Evolutionary conservation across 2,888 invertebrate species (phyloP), one percentile per base, ranked within the genome.

Genomic region (Hyposoter dolosus): DNA sequence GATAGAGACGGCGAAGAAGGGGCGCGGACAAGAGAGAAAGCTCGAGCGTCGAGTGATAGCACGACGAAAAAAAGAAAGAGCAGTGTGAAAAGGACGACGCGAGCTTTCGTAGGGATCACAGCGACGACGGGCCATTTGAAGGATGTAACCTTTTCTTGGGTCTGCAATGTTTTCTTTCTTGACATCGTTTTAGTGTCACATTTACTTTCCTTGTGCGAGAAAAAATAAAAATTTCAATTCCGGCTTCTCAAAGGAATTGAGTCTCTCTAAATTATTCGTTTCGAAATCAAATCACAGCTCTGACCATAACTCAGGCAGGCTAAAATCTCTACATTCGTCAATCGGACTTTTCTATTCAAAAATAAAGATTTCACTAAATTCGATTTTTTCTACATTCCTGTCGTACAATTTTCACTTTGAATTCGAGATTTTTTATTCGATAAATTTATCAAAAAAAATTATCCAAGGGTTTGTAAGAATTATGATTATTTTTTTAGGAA

Each of bases 141-240:
- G 77, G 65, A 82, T 77, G 82, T 77, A 77, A 77, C n/a, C 32
- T 56, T 23, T 66, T 66, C 19, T 53, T 35, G n/a, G 68, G n/a
- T 53, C 50, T 28, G 12, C 6, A 32, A 19, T 3, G 1, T 32
- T 47, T 65, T 47, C 40, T 12, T 19, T 32, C 19, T 63, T 53
- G n/a, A 3, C 17, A 15, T 23, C 50, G 40, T 50, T 23, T 23
- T 1, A 40, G 7, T 50, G 40, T 10, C 23, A 12, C 35, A 66
- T 19, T 50, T 35, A 6, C 17, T 47, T 47, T 3, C 50, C 47
- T 6, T n/a, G 4, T 40, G 35, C 12, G 15, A 40, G 17, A 12
- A n/a, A 71, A 71, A 2, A 71, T 53, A 50, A 50, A 53, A 10
- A 43, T 60, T 60, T 28, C 23, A 56, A 10, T 56, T 12, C 0